Conservation (phyloP, 2,113 vertebrate genomes). For the Axis porcinus region DNA sequence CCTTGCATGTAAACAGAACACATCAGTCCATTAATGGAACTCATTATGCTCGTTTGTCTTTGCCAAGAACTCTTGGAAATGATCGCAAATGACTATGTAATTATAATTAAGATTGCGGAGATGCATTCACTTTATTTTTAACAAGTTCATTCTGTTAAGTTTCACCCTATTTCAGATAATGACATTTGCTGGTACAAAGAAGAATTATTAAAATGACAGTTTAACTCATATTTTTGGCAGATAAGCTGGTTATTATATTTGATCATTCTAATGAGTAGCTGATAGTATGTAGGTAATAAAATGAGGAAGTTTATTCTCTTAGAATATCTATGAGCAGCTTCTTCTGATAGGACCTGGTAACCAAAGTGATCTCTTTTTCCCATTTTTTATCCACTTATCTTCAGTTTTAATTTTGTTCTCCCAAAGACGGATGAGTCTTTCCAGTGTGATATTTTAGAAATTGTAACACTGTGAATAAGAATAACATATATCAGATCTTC, state of each 20-base stretch:
- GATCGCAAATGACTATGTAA: constrained; percentile 61
- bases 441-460: constrained; percentile 24
- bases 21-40: background rate
- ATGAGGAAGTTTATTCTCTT: background rate
- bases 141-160: constrained; percentile 59
- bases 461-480: constrained; percentile 39
- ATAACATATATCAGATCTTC: constrained; percentile 22
- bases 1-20: background rate
- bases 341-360: background rate
- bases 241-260: constrained; percentile 40
- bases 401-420: constrained; percentile 40
- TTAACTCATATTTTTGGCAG: constrained; percentile 15
- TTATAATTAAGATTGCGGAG: constrained; percentile 65
- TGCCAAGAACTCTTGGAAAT: constrained; percentile 59
- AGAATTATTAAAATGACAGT: constrained; percentile 55
- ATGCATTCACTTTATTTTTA: constrained; percentile 59
- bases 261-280: constrained; percentile 36
- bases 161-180: constrained; percentile 49
- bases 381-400: background rate
- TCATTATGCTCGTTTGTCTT: constrained; percentile 62
- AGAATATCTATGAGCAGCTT: background rate
- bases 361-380: background rate
- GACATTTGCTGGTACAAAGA: background rate
- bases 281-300: background rate
- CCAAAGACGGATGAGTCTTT: background rate